Evolutionary conservation across 2,797 vertebrate species (phyloP), one percentile per base, ranked within the genome.

Genomic region (Eremophila alpestris): DNA sequence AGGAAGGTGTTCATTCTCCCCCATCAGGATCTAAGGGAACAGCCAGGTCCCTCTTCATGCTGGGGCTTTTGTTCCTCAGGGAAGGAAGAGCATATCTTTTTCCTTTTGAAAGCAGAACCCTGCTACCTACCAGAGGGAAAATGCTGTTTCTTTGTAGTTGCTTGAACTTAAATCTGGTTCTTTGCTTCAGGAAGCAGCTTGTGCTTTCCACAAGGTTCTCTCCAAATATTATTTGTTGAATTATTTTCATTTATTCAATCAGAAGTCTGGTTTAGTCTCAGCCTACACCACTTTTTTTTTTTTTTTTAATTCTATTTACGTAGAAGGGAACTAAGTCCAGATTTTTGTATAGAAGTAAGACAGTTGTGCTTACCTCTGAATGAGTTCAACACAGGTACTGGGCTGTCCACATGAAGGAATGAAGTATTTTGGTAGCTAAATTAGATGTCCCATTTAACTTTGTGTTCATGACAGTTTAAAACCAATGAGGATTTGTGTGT

Each of bases 11-110:
- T 85, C 46, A 19, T 80, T 76, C 30, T 90, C 5, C 29, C 67
- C 6, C 36, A 3, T 41, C 21, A 13, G 29, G 22, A 22, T 32
- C 24, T 8, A 17, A 55, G 29, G 41, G 54, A 55, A 3, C n/a
- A 73, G 22, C 29, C 41, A 16, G 29, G 24, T 54, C 23, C 36
- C 4, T 54, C 62, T 81, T 17, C 41, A 27, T 0, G 0, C 24
- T 68, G 29, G 13, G 24, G 5, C 26, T 79, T 81, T 17, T 76
- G 26, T 70, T 79, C 71, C n/a, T 67, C 52, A 5, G 0, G 9
- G 32, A 29, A 67, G 32, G 30, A 64, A 38, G 12, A 52, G 10
- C 23, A 59, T 60, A 48, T 67, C 13, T 77, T 52, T 63, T 81
- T 59, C 17, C 22, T 62, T 68, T 58, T 41, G 9, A 7, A 64